Evolutionary conservation across 1,140 invertebrate genomes (phyloP).

Genomic region (Belonocnema kinseyi): DNA sequence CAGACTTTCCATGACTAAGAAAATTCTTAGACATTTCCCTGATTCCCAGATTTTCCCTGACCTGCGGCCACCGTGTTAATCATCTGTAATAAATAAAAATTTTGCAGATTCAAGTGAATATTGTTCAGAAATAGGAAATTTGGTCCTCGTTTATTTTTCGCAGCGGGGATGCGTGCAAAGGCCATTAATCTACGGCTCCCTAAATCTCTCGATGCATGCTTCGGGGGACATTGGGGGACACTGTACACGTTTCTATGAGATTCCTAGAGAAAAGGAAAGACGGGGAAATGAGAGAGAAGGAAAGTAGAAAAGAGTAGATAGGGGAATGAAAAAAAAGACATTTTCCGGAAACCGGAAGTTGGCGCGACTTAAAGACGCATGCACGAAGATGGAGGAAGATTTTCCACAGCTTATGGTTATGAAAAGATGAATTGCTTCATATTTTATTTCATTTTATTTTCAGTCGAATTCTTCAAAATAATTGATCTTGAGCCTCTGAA

Average conservation of each 20-base stretch:
- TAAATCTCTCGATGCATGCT: constrained; percentile 25
- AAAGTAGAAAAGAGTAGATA: constrained; percentile 32
- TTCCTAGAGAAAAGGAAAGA: constrained; percentile 31
- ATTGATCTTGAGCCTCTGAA: too few relatives aligned
- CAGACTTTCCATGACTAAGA: not conserved
- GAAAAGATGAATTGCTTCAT: not conserved
- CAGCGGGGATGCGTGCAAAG: constrained; percentile 22
- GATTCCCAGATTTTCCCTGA: too few relatives aligned
- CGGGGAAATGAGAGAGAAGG: constrained; percentile 38
- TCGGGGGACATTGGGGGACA: not conserved
- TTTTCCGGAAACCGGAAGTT: constrained; percentile 37
- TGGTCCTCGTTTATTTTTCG: constrained; percentile 19
- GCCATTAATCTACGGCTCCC: constrained; percentile 21
- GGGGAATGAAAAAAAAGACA: constrained; percentile 36
- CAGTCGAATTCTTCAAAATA: too few relatives aligned
- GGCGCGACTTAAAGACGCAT: constrained; percentile 30
- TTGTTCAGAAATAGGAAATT: constrained; percentile 2
- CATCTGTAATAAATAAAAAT: not conserved
- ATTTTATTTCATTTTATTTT: too few relatives aligned
- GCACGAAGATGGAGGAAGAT: constrained; percentile 11
- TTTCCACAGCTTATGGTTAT: not conserved
- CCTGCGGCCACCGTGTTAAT: not conserved
- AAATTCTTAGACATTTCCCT: too few relatives aligned
- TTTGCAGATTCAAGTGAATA: constrained; percentile 6
- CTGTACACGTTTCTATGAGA: constrained; percentile 15